Base-by-base conservation (phyloP, 2,888 invertebrate species). In the Empis stercorea region DNA sequence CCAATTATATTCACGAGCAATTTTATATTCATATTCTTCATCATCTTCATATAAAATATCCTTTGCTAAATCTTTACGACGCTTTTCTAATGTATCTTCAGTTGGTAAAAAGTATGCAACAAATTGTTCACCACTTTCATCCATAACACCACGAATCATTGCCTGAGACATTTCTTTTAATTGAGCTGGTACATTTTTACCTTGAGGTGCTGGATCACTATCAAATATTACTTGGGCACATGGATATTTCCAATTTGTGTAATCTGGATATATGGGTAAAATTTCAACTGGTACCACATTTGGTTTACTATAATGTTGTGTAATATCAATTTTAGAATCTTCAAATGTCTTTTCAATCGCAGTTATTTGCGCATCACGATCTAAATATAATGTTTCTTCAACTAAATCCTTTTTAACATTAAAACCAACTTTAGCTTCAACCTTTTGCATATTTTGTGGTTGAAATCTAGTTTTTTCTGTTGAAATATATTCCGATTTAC, bases 61-160 rank as follows among this genome's bases (percentile, higher is more conserved):
- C 42, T 83, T 83, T 0, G 76, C 74, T 44, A 84, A 76, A 61
- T 97, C 96, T 38, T 82, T 75, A 47, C 88, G 80, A 27, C 96
- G 76, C 70, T 97, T 96, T 54, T 80, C 79, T 55, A 96, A 73
- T 0, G 97, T 97, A 10, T 88, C 88, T 36, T 92, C 91, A 0
- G 92, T 87, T 0, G 99, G 99, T 53, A 97, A 71, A 73, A 99
- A 99, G 71, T 99, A 97, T 0, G 96, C 97, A 0, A 99, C 97
- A 71, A 97, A 99, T 69, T 97, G 96, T 70, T 97, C 95, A 17
- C 97, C 96, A 60, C 91, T 93, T 70, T 95, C 94, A 63, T 99
- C 97, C 86, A 95, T 94, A 65, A 99, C 96, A 83, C 97, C 99
- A 66, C 94, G 80, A 71, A 97, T 96, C 93, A 97, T 95, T 59